Base-by-base conservation (phyloP, 2,113 vertebrate genomes). In the Oreochromis tanganicae region DNA sequence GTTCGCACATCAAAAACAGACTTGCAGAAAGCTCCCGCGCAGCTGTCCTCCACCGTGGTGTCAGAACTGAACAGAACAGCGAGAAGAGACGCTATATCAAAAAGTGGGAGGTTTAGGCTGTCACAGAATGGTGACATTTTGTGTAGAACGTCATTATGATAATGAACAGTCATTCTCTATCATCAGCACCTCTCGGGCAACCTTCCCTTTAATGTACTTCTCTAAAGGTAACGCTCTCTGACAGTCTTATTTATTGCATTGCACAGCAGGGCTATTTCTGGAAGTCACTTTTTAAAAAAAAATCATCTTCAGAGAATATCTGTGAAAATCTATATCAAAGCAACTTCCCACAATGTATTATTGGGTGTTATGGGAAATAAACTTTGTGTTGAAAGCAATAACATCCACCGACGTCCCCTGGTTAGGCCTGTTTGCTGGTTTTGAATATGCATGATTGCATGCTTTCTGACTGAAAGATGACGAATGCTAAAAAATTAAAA, bases 201-300 rank as follows among this genome's bases (percentile, higher is more conserved):
- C 75, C 80, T 86, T 87, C 80, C 61, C 85, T 93, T 93, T 94
- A 94, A 95, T 93, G 91, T 90, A 88, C 87, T 85, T 86, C 85
- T 91, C 82, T 94, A 89, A 92, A 86, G 83, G 85, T 90, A 93
- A 92, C 86, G 9, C 63, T 56, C 36, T 85, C 83, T 92, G 92
- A 94, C 89, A 91, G 90, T 88, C 92, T 86, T 95, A 93, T 94
- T 95, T 94, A 94, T 93, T 94, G 85, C 82, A 57, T 86, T 82
- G 87, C 89, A 83, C 81, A 85, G 86, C 66, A 56, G 84, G 92
- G 88, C 93, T 95, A 94, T 96, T 95, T 94, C 91, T 93, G 91
- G 92, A 94, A 93, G 84, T 92, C 81, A 84, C 92, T 89, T 92
- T 92, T 83, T 9, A 17, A 57, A 87, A 85, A 89, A 86, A 87